These are phyloP conservation scores for Eupsilia transversa DNA, from an alignment of 2,888 invertebrate genomes.

Conservation along the genomic window DNA sequence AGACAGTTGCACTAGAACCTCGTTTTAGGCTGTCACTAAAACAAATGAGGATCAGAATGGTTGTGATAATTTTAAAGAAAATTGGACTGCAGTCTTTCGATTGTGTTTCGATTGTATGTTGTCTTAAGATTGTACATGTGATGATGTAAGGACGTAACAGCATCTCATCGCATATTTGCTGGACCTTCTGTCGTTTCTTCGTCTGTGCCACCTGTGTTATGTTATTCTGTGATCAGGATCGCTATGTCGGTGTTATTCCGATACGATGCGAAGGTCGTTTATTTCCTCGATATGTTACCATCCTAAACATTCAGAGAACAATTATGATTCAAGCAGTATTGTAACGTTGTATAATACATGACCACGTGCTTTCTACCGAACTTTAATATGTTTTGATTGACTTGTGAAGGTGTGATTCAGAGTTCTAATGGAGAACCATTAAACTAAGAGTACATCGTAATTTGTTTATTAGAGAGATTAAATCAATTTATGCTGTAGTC, in stretches of 20 bases:
- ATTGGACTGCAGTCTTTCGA: neutral
- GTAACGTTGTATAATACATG: neutral
- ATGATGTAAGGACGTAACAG: neutral
- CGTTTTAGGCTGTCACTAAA: neutral
- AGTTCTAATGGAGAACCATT: slow-evolving; percentile 6
- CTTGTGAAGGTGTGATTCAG: neutral
- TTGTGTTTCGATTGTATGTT: neutral
- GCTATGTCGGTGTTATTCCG: slow-evolving; percentile 35
- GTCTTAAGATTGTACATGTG: no score
- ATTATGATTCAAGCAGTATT: slow-evolving; percentile 1
- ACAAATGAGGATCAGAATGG: neutral
- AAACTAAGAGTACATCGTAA: slow-evolving; percentile 4
- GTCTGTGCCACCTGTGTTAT: neutral
- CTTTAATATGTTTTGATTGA: neutral
- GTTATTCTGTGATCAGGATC: slow-evolving; percentile 10
- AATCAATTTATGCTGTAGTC: neutral
- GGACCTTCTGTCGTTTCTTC: slow-evolving; percentile 3
- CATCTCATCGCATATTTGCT: neutral
- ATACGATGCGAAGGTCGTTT: slow-evolving; percentile 52
- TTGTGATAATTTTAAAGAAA: neutral
- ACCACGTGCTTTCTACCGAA: neutral
- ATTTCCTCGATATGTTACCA: slow-evolving; percentile 22
- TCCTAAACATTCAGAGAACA: slow-evolving; percentile 9
- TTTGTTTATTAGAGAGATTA: neutral
- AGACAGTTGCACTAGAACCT: neutral